phyloP scores from a whole-genome alignment of 2,888 invertebrate genomes.

The Mylabris sibirica region DNA sequence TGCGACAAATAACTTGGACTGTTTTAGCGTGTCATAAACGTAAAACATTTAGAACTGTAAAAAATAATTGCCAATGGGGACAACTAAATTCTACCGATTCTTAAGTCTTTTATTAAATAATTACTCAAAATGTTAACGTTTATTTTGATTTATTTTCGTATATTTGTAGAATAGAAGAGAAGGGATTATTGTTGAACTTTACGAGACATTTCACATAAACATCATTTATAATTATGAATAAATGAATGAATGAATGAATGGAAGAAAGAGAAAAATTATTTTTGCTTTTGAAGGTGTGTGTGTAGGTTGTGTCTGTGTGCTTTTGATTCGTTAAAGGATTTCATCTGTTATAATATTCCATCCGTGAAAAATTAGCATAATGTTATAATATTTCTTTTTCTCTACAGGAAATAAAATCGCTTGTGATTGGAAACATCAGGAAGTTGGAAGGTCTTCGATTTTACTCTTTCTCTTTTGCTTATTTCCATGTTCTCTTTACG shows the following conservation, averaged over 20 bases:
- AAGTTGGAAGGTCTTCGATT: constrained; percentile 13
- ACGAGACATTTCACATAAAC: background rate
- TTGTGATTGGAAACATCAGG: constrained; percentile 16
- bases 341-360: background rate
- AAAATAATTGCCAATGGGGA: background rate
- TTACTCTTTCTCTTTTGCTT: background rate
- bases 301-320: background rate
- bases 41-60: background rate
- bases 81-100: background rate
- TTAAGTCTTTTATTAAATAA: constrained; percentile 1
- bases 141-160: constrained; percentile 3
- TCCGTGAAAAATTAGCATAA: constrained; percentile 17
- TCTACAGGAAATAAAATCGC: constrained; percentile 18
- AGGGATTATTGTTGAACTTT: background rate
- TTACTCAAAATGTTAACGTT: background rate
- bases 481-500: constrained; percentile 24
- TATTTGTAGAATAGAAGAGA: background rate
- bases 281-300: background rate
- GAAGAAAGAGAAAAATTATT: background rate
- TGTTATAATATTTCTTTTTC: constrained; percentile 16
- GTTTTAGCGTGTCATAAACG: background rate
- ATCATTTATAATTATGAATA: background rate
- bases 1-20: background rate
- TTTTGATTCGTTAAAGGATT: constrained; percentile 6
- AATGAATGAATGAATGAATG: background rate